Conservation (phyloP, 2,113 vertebrate genomes). For the Entelurus aequoreus region DNA sequence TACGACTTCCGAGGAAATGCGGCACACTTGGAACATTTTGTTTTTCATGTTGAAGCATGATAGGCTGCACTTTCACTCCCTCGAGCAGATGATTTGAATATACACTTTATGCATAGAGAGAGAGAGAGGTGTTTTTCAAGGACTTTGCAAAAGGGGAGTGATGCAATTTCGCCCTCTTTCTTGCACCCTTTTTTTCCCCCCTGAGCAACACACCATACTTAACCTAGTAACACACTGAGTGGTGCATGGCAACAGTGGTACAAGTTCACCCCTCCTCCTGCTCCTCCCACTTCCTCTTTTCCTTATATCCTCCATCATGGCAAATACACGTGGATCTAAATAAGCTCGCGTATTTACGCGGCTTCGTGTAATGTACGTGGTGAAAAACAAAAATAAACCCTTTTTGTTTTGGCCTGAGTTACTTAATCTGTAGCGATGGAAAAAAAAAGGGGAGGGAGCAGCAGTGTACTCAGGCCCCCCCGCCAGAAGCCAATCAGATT, state of each 20-base stretch:
- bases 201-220: conserved; percentile 67
- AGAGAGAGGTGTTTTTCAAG: conserved; percentile 54
- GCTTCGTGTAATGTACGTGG: conserved; percentile 36
- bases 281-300: not conserved
- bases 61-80: conserved; percentile 27
- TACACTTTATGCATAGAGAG: conserved; percentile 38
- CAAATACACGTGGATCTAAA: conserved; percentile 26
- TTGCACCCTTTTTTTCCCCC: conserved; percentile 55
- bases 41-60: conserved; percentile 7
- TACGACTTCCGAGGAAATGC: not conserved
- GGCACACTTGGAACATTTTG: conserved; percentile 5
- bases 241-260: conserved; percentile 69
- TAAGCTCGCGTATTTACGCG: conserved; percentile 44
- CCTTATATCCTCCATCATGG: conserved; percentile 6
- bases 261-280: conserved; percentile 23
- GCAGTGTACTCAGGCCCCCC: conserved; percentile 10
- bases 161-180: conserved; percentile 65
- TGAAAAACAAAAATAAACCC: conserved; percentile 74
- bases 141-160: conserved; percentile 53
- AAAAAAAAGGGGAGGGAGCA: conserved; percentile 27
- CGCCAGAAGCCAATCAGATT: conserved; percentile 57
- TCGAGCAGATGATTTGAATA: conserved; percentile 30
- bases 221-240: conserved; percentile 67
- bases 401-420: conserved; percentile 72
- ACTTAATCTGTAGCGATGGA: conserved; percentile 67